Conservation (phyloP, 2,113 vertebrate genomes). For the Copsychus sechellarum region DNA sequence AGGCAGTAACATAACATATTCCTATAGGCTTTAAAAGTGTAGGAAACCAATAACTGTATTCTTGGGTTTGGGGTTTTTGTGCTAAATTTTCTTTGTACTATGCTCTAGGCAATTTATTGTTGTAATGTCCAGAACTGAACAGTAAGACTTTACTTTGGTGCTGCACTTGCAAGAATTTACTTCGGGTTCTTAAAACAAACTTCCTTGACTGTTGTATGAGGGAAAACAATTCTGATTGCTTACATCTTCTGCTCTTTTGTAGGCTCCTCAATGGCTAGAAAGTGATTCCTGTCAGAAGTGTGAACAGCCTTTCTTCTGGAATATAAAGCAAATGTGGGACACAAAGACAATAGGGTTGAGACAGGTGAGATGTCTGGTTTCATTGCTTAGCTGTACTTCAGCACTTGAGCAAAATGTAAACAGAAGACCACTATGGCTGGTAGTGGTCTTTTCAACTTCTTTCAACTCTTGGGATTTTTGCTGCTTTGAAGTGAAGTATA, state of each 20-base stretch:
- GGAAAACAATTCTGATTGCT: background rate
- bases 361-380: slow-evolving; percentile 79
- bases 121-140: background rate
- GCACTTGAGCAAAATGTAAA: background rate
- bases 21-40: background rate
- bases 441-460: background rate
- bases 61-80: background rate
- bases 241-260: background rate
- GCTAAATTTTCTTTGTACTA: background rate
- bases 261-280: slow-evolving; percentile 97
- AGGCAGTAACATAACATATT: background rate
- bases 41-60: background rate
- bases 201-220: background rate
- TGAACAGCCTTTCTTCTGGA: slow-evolving; percentile 98
- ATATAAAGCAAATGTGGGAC: slow-evolving; percentile 99
- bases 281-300: slow-evolving; percentile 98
- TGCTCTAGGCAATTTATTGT: background rate
- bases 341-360: slow-evolving; percentile 90
- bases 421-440: background rate
- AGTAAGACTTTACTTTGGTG: background rate
- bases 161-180: background rate
- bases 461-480: background rate
- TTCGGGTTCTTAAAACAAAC: background rate
- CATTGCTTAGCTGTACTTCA: background rate
- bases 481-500: slow-evolving; percentile 6